Conservation (phyloP, 1,140 invertebrate species). For the Brachionus asplanchnoidis region DNA sequence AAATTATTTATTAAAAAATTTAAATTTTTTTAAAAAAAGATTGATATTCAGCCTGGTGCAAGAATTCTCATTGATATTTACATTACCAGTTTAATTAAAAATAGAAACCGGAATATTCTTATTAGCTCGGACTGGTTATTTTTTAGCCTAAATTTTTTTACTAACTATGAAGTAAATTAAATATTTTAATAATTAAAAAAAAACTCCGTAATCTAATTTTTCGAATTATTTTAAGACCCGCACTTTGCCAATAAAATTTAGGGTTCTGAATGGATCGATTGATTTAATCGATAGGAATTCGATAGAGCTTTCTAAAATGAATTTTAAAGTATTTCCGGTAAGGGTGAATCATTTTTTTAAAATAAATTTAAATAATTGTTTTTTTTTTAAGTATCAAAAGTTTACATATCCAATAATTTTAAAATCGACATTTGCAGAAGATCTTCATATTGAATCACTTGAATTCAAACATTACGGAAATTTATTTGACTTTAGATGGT, state of each 20-base stretch:
- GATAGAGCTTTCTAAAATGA: background rate
- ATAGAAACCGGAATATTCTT: background rate
- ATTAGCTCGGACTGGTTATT: background rate
- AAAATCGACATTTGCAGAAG: slow-evolving; percentile 1
- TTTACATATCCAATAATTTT: background rate
- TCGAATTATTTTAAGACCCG: background rate
- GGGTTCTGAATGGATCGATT: slow-evolving; percentile 9
- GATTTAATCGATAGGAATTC: background rate
- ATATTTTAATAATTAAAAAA: background rate
- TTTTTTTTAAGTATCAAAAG: background rate
- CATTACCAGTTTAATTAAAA: background rate
- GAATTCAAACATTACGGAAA: slow-evolving; percentile 23
- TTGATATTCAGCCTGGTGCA: background rate
- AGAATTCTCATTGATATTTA: background rate
- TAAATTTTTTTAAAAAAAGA: background rate
- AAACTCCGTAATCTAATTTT: background rate
- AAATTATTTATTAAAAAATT: background rate
- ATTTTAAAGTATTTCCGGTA: slow-evolving; percentile 20
- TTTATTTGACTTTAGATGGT: slow-evolving; percentile 27
- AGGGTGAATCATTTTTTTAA: background rate
- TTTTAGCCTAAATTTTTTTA: background rate
- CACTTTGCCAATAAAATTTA: background rate
- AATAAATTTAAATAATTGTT: background rate
- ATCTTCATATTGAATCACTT: background rate
- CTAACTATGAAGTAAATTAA: slow-evolving; percentile 4